Evolutionary conservation across 2,113 vertebrate genomes (phyloP).

Genomic region (Dipodomys stephensi): DNA sequence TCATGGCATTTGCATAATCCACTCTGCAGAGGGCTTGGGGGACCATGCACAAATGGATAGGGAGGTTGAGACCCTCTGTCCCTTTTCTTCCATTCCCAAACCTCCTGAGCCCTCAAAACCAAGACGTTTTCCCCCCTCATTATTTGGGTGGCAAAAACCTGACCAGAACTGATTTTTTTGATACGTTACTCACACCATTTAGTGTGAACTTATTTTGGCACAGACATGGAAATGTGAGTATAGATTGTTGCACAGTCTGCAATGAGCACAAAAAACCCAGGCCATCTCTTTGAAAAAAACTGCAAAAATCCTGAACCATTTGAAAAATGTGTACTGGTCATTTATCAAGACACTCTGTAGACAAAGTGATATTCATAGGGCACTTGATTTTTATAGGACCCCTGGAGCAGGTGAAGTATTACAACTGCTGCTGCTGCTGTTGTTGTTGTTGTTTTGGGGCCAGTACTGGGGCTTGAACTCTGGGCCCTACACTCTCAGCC

Average conservation of each 20-base stretch:
- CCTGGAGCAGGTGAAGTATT: neutral
- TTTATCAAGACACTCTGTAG: neutral
- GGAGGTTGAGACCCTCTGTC: neutral
- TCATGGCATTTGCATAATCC: accelerated
- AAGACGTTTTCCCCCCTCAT: neutral
- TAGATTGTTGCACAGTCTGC: neutral
- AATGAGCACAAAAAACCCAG: neutral
- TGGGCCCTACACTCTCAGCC: too few species aligned
- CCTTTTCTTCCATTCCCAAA: neutral
- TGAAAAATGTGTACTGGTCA: neutral
- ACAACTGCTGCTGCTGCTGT: too few species aligned
- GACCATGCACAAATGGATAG: neutral
- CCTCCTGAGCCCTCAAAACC: neutral
- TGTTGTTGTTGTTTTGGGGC: too few species aligned
- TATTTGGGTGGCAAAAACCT: neutral
- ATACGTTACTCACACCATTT: neutral
- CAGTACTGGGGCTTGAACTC: too few species aligned
- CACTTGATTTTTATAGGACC: accelerated
- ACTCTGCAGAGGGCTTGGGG: accelerated
- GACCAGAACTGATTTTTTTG: neutral
- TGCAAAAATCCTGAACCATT: neutral
- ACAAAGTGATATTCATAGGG: accelerated
- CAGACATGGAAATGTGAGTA: neutral
- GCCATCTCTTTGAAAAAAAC: neutral
- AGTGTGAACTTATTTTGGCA: neutral